These are phyloP conservation scores for Polydesmus complanatus DNA, from an alignment of 2,888 invertebrate species.

Conservation along the genomic window DNA sequence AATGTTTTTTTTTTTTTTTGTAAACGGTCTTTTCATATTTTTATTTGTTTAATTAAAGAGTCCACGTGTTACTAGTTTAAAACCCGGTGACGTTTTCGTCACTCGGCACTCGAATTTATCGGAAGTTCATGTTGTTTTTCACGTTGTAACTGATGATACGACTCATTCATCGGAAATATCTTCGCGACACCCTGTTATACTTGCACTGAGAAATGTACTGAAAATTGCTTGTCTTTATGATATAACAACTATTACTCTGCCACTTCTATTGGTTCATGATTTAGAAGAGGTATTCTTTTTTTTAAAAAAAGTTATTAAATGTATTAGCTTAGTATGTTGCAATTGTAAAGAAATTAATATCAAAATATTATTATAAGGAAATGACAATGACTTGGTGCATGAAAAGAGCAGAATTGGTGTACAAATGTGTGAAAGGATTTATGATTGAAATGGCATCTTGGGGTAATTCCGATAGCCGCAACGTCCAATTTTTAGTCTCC, in stretches of 20 bases:
- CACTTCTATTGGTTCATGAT: constrained; percentile 79
- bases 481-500: constrained; percentile 60
- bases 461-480: constrained; percentile 57
- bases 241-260: constrained; percentile 81
- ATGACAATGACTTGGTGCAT: constrained; percentile 95
- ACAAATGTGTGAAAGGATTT: constrained; percentile 98
- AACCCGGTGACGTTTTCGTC: constrained; percentile 54
- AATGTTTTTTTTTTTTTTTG: too few relatives aligned
- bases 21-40: too few relatives aligned
- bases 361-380: constrained; percentile 40
- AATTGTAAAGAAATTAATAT: constrained; percentile 5
- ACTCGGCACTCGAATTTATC: constrained; percentile 75
- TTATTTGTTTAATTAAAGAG: neutral
- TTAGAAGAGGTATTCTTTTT: constrained; percentile 63
- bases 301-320: neutral
- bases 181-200: constrained; percentile 85
- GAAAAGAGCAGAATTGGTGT: constrained; percentile 87
- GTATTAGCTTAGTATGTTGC: neutral
- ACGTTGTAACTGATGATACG: constrained; percentile 75
- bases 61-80: constrained; percentile 36
- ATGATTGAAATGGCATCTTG: constrained; percentile 96
- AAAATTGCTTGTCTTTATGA: constrained; percentile 91
- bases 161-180: constrained; percentile 61
- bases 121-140: constrained; percentile 89
- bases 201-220: constrained; percentile 85